Evolutionary conservation across 2,113 vertebrate species (phyloP), one percentile per base, ranked within the genome.

Genomic region (Pica pica): DNA sequence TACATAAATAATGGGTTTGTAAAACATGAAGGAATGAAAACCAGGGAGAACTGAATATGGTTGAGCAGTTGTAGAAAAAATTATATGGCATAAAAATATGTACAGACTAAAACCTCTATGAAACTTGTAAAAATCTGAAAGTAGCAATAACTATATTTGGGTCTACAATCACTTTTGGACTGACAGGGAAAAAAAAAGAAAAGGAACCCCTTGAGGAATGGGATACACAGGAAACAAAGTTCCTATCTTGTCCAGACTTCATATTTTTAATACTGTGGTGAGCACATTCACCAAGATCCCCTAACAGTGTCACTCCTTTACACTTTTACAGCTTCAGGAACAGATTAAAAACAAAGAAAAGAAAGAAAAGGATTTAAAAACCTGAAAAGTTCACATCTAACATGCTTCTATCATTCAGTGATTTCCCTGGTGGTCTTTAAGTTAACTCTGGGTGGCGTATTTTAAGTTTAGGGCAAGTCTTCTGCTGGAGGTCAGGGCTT

Each of bases 401-500:
- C 37, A 28, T 73, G 68, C 87, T 88, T 89, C 30, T 64, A 61
- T 67, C 47, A 61, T 67, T 82, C 46, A 41, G 9, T 91, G 88
- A 95, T 97, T 96, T 95, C 96, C 92, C 94, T 57, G 39, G 81
- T 44, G 83, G 69, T 70, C 93, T 96, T 70, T 80, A 77, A 81
- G 69, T 89, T 97, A 90, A 77, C 53, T 69, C 77, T 70, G 84
- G 93, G 93, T 89, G 95, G 93, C 69, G 77, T 67, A 82, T 91
- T 96, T 93, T 91, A 89, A 79, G 53, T 77, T 95, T 74, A 95
- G 93, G 90, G 73, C 81, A 90, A 89, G 37, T 82, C 63, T 94
- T 94, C 76, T 88, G 50, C 74, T 89, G 67, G 87, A 96, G 93
- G 96, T 96, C 93, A 95, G 71, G 69, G 90, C 94, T 97, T 96